Conservation (phyloP, 2,113 vertebrate species). For the Siniperca knerii region DNA sequence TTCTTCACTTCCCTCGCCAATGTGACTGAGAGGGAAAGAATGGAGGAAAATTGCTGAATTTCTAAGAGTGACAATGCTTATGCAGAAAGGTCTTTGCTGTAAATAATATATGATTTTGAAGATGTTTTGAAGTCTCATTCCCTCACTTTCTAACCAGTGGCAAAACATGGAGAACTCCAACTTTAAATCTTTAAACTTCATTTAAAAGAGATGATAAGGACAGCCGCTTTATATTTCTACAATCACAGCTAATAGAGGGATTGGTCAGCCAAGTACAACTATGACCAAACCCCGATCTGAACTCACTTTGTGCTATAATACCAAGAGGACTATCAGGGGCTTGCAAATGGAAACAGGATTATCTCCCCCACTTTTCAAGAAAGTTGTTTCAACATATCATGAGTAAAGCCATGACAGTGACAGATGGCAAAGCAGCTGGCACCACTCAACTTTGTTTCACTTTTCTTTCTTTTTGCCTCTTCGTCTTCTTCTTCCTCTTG, state of each 20-base stretch:
- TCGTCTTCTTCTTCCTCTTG: slow-evolving; percentile 34
- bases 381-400: slow-evolving; percentile 83
- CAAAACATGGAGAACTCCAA: not conserved
- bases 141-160: not conserved
- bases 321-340: slow-evolving; percentile 58
- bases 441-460: slow-evolving; percentile 81
- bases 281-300: slow-evolving; percentile 38
- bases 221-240: not conserved
- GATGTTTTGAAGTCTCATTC: slow-evolving; percentile 1
- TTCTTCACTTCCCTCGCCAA: slow-evolving; percentile 50
- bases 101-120: slow-evolving; percentile 26
- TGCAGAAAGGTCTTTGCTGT: slow-evolving; percentile 22
- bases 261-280: slow-evolving; percentile 15
- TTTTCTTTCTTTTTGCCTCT: slow-evolving; percentile 68
- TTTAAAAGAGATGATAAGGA: slow-evolving; percentile 23
- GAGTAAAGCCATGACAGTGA: slow-evolving; percentile 81
- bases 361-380: slow-evolving; percentile 78
- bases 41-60: not conserved
- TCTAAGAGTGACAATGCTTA: slow-evolving; percentile 1
- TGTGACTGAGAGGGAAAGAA: slow-evolving; percentile 26
- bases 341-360: slow-evolving; percentile 80
- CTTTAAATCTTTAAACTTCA: slow-evolving; percentile 20
- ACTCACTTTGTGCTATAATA: slow-evolving; percentile 45
- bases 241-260: slow-evolving; percentile 8
- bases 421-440: slow-evolving; percentile 87